phyloP scores from a whole-genome alignment of 2,888 invertebrate species.

The Calameuta idolon region DNA sequence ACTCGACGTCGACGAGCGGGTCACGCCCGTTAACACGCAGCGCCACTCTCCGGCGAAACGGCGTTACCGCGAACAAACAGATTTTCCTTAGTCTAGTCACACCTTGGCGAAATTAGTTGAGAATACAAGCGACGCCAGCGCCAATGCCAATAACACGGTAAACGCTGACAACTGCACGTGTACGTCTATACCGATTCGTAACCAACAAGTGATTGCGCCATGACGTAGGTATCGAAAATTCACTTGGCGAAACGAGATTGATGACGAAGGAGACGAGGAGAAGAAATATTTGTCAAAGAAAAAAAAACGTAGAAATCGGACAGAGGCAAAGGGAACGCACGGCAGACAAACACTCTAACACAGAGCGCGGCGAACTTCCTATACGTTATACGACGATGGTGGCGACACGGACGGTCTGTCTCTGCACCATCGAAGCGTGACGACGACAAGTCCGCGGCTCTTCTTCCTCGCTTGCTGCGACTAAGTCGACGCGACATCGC shows the following conservation, averaged over 20 bases:
- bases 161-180: not conserved
- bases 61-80: constrained; percentile 60
- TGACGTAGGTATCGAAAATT: not conserved
- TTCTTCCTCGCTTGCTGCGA: constrained; percentile 55
- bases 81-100: constrained; percentile 52
- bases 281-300: not conserved
- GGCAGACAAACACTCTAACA: not conserved
- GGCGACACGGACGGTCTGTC: constrained; percentile 29
- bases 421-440: constrained; percentile 62
- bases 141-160: not conserved
- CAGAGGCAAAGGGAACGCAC: not conserved
- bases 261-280: not conserved
- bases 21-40: constrained; percentile 26
- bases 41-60: constrained; percentile 43
- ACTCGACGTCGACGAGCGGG: constrained; percentile 5
- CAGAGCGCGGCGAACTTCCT: not conserved
- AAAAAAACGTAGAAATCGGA: not conserved
- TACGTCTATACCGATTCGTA: not conserved
- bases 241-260: not conserved
- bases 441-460: constrained; percentile 62
- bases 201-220: not conserved
- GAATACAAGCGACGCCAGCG: not conserved
- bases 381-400: not conserved
- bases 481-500: constrained; percentile 64
- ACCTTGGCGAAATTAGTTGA: constrained; percentile 36